Evolutionary conservation across 1,140 invertebrate species (phyloP).

Genomic region (Drosophila pallidifrons): DNA sequence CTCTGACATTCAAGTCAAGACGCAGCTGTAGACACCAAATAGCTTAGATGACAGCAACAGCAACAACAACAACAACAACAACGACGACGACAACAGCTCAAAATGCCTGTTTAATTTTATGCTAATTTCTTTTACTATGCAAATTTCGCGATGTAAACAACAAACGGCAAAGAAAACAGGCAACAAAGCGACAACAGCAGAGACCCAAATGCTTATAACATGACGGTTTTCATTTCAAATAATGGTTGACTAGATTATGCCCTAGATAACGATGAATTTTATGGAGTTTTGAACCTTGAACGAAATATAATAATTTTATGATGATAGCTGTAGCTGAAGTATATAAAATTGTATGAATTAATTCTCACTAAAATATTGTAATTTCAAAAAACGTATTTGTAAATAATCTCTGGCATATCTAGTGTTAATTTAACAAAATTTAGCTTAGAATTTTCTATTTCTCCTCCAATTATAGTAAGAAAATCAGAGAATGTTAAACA

Average conservation of each 20-base stretch:
- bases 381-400: no score
- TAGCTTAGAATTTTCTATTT: no score
- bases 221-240: not conserved
- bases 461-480: no score
- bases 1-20: not conserved
- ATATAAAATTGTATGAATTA: not conserved
- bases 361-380: no score
- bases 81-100: constrained; percentile 41
- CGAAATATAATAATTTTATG: no score
- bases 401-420: no score
- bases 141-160: constrained; percentile 74
- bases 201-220: constrained; percentile 1
- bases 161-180: constrained; percentile 46
- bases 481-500: no score
- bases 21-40: constrained; percentile 27
- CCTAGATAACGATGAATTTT: not conserved
- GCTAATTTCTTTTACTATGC: constrained; percentile 78
- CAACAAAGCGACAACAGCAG: constrained; percentile 26
- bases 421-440: no score
- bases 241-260: constrained; percentile 1
- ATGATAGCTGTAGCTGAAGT: no score
- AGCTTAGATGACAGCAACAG: constrained; percentile 27
- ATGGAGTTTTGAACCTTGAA: not conserved
- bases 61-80: not conserved
- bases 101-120: constrained; percentile 76